Conservation (phyloP, 2,797 vertebrate species). For the Taeniopygia guttata region DNA sequence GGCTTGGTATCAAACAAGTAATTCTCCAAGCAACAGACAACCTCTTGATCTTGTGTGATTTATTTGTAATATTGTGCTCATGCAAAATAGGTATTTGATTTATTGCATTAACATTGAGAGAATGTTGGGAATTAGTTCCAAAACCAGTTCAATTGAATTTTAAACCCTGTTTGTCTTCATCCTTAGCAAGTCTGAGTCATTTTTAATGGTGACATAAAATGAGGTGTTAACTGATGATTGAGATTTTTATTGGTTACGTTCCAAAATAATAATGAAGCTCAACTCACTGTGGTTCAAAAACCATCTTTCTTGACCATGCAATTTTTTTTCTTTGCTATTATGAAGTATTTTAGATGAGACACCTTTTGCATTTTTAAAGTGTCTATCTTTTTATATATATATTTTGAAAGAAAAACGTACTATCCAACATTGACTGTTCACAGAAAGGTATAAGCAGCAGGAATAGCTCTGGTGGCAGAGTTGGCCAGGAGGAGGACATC, state of each 20-base stretch:
- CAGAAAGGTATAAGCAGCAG: conserved; percentile 72
- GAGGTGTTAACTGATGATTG: conserved; percentile 40
- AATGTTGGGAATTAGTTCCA: conserved; percentile 53
- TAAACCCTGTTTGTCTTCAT: conserved; percentile 63
- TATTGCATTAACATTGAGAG: conserved; percentile 76
- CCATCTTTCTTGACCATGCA: conserved; percentile 75
- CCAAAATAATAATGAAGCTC: conserved; percentile 57
- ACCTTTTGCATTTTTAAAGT: background rate
- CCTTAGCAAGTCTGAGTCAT: conserved; percentile 52
- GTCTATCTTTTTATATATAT: conserved; percentile 39
- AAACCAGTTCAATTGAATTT: conserved; percentile 52
- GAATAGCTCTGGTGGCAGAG: conserved; percentile 59
- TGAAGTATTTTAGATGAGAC: conserved; percentile 58
- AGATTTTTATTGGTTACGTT: conserved; percentile 38
- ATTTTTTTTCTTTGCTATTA: conserved; percentile 51
- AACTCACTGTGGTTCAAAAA: conserved; percentile 45
- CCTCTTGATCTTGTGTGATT: conserved; percentile 70
- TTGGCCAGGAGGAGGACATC: conserved; percentile 28
- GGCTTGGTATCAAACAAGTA: conserved; percentile 65
- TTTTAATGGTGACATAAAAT: conserved; percentile 51
- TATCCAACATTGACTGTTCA: conserved; percentile 73
- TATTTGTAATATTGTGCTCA: conserved; percentile 76
- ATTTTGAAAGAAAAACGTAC: conserved; percentile 54
- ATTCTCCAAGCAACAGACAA: conserved; percentile 72
- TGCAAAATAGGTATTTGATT: conserved; percentile 78